These are phyloP conservation scores for Anthopleura sola DNA, from an alignment of 64 coral and sea anemone genomes.

Conservation along the genomic window DNA sequence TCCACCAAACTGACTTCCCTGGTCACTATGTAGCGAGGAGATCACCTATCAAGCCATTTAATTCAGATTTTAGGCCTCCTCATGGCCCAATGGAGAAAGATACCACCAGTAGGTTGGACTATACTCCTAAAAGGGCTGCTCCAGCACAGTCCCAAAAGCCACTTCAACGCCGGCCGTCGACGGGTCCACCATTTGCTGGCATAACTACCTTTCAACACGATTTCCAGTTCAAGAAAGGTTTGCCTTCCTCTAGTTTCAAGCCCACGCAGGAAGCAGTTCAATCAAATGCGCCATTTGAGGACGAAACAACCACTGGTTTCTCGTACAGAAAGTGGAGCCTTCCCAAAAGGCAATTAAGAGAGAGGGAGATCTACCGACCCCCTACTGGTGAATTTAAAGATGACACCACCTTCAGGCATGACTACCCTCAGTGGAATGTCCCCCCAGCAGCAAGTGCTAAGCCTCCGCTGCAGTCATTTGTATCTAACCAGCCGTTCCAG, in stretches of 20 bases:
- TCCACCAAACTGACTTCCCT: slow-evolving; percentile 91
- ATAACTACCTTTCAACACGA: slow-evolving; percentile 75
- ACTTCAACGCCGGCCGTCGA: slow-evolving; percentile 30
- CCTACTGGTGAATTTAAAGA: slow-evolving; percentile 58
- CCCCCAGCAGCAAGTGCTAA: slow-evolving; percentile 54
- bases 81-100: slow-evolving; percentile 61
- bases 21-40: slow-evolving; percentile 80
- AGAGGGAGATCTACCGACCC: slow-evolving; percentile 61
- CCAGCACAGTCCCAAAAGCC: slow-evolving; percentile 61
- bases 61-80: slow-evolving; percentile 45
- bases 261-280: slow-evolving; percentile 37
- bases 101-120: slow-evolving; percentile 75
- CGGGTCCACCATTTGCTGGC: slow-evolving; percentile 50
- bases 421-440: slow-evolving; percentile 59
- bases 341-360: slow-evolving; percentile 51
- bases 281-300: slow-evolving; percentile 71
- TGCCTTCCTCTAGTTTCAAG: slow-evolving; percentile 73
- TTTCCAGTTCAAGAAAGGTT: slow-evolving; percentile 63
- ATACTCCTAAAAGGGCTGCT: slow-evolving; percentile 51
- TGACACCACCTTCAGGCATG: slow-evolving; percentile 69
- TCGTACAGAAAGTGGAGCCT: slow-evolving; percentile 63
- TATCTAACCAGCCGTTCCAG: slow-evolving; percentile 55
- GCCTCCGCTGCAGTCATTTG: slow-evolving; percentile 50
- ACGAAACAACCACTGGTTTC: slow-evolving; percentile 56
- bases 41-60: slow-evolving; percentile 53